Conservation (phyloP, 2,797 vertebrate genomes). For the Chaetophractus vellerosus region DNA sequence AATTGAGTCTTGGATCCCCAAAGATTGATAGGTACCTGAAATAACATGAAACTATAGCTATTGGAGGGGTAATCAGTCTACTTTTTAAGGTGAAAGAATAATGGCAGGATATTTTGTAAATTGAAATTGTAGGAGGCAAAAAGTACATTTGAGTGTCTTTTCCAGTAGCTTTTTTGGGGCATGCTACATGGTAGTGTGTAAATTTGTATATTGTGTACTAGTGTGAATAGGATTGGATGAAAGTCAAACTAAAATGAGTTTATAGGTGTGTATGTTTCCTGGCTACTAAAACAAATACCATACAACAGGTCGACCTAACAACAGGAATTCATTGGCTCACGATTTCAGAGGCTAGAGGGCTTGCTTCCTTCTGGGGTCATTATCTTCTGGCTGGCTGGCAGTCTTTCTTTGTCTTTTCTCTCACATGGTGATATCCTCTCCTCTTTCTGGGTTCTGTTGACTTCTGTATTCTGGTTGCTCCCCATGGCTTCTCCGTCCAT, state of each 20-base stretch:
- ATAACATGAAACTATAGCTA: background rate
- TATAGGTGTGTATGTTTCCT: too few relatives aligned
- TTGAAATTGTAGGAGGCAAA: background rate
- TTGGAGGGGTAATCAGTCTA: background rate
- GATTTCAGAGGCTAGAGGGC: too few relatives aligned
- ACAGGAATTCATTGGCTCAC: too few relatives aligned
- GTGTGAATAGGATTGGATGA: background rate
- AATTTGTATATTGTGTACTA: background rate
- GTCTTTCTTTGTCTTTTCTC: too few relatives aligned
- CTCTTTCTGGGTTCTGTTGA: too few relatives aligned
- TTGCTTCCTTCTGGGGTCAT: too few relatives aligned
- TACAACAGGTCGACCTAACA: too few relatives aligned
- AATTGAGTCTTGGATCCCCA: background rate
- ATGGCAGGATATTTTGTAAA: background rate
- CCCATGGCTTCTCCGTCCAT: too few relatives aligned
- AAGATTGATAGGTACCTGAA: background rate
- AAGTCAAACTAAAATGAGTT: slow-evolving; percentile 44
- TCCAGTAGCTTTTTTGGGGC: background rate
- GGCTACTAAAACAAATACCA: too few relatives aligned
- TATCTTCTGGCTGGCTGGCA: too few relatives aligned
- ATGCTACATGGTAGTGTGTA: background rate
- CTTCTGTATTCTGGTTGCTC: too few relatives aligned
- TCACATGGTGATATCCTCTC: too few relatives aligned
- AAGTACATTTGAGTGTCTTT: background rate
- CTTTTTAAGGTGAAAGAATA: slow-evolving; percentile 27